Evolutionary conservation across 2,113 vertebrate genomes (phyloP).

Genomic region (Planiliza haematocheilus): DNA sequence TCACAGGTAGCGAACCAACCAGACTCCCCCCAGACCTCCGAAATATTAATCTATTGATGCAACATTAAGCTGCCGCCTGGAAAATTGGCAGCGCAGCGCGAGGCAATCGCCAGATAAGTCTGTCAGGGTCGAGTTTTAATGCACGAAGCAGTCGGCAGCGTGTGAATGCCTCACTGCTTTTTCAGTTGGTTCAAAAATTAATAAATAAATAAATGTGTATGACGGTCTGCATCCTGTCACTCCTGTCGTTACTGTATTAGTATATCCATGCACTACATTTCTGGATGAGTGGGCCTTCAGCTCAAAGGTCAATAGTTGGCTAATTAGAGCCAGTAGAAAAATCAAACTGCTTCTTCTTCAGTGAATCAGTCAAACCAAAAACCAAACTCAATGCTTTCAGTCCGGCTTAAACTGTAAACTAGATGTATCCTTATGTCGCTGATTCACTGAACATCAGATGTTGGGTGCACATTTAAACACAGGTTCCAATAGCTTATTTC

Average conservation of each 20-base stretch:
- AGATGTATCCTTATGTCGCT: too few relatives aligned
- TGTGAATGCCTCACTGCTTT: conserved; percentile 42
- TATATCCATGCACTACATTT: not conserved
- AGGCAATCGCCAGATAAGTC: conserved; percentile 43
- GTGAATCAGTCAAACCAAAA: too few relatives aligned
- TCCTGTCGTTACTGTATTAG: conserved; percentile 9
- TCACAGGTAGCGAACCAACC: conserved; percentile 44
- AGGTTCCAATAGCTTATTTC: too few relatives aligned
- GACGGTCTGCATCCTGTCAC: conserved; percentile 10
- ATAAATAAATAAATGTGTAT: conserved; percentile 15
- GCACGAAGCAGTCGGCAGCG: conserved; percentile 46
- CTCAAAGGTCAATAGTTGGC: not conserved
- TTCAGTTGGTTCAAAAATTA: not conserved
- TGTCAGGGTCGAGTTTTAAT: conserved; percentile 60
- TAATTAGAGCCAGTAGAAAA: not conserved
- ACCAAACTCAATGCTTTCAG: too few relatives aligned
- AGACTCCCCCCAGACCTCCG: conserved; percentile 4
- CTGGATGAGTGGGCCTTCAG: not conserved
- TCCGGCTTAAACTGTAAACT: too few relatives aligned
- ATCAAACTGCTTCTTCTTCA: not conserved
- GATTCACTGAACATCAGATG: too few relatives aligned
- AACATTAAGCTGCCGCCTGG: conserved; percentile 57
- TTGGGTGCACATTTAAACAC: too few relatives aligned
- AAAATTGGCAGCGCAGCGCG: conserved; percentile 56
- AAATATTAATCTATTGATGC: conserved; percentile 69